Evolutionary conservation across 2,888 invertebrate species (phyloP).

Genomic region (Cerastoderma edule): DNA sequence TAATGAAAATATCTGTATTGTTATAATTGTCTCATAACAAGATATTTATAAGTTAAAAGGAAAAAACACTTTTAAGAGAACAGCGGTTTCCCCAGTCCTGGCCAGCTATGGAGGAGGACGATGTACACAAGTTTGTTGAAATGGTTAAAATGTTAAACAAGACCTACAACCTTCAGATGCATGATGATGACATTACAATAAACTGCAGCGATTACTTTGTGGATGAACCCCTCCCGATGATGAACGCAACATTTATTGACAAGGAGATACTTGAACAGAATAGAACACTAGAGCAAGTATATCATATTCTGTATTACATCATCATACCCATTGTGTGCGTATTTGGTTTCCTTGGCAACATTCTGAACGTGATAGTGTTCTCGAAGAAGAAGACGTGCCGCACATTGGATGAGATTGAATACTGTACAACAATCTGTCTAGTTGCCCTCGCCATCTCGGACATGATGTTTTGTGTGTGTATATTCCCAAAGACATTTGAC

Average conservation of each 20-base stretch:
- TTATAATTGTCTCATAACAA: too few species aligned
- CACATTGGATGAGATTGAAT: slow-evolving; percentile 88
- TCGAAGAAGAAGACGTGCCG: slow-evolving; percentile 85
- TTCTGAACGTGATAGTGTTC: slow-evolving; percentile 90
- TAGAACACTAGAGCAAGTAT: slow-evolving; percentile 12
- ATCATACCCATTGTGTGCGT: slow-evolving; percentile 89
- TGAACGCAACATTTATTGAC: slow-evolving; percentile 1
- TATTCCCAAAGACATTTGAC: slow-evolving; percentile 86
- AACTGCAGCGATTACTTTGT: slow-evolving; percentile 21
- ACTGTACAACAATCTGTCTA: slow-evolving; percentile 90
- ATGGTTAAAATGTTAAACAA: slow-evolving; percentile 17
- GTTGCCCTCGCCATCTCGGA: slow-evolving; percentile 91
- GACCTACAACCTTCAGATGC: slow-evolving; percentile 5
- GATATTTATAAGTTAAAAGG: too few species aligned
- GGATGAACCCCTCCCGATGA: not conserved
- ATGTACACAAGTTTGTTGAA: not conserved
- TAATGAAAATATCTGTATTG: too few species aligned
- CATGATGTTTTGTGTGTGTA: slow-evolving; percentile 85
- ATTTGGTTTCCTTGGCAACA: slow-evolving; percentile 90
- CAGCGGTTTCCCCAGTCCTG: too few species aligned
- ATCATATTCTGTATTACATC: slow-evolving; percentile 52
- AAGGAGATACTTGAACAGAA: slow-evolving; percentile 17
- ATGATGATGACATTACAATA: not conserved
- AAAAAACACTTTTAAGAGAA: too few species aligned
- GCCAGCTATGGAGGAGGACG: slow-evolving; percentile 7